Base-by-base conservation (phyloP, 2,888 invertebrate species). In the Diadegma fenestrale region DNA sequence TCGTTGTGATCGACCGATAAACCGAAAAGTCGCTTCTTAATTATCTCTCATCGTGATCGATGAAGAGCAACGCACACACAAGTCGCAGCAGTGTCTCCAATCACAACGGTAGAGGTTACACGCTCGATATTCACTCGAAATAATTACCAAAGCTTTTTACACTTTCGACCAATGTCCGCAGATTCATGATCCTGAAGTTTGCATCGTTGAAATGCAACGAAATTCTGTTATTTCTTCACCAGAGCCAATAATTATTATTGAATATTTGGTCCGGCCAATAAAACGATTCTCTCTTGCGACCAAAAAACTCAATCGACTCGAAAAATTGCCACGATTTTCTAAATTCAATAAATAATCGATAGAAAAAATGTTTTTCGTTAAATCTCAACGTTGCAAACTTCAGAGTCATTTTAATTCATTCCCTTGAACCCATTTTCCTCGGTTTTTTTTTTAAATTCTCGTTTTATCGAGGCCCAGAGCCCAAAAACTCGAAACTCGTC, bases 41-140 rank as follows among this genome's bases (percentile, higher is more conserved):
- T 12, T 12, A 22, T 26, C 78, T 26, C 8, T 48, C n/a, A 22
- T 63, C 37, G 48, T 54, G 66, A 64, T 73, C 66, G 84, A 86
- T 86, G 84, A 86, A 86, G 84, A 77, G 81, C 58, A 84, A 80
- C 61, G 81, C 73, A 64, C 84, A 45, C 54, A 78, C 84, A 26
- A 82, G 73, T 64, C 78, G 83, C 69, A 84, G 86, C 84, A 78
- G 71, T 79, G 41, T 81, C 73, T 64, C 84, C 81, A 78, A 64
- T 77, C 77, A 86, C 61, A 81, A 72, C 73, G 77, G 77, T 78
- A 71, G 64, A 54, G 33, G 26, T 72, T 54, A 51, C 45, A 14
- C 72, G 41, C 64, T 73, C 80, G 80, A 71, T 45, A 5, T 26
- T 43, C 54, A 14, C 19, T n/a, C 69, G 14, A 63, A 75, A 45